These are phyloP conservation scores for Antennarius striatus DNA, from an alignment of 2,113 vertebrate species.

Conservation along the genomic window DNA sequence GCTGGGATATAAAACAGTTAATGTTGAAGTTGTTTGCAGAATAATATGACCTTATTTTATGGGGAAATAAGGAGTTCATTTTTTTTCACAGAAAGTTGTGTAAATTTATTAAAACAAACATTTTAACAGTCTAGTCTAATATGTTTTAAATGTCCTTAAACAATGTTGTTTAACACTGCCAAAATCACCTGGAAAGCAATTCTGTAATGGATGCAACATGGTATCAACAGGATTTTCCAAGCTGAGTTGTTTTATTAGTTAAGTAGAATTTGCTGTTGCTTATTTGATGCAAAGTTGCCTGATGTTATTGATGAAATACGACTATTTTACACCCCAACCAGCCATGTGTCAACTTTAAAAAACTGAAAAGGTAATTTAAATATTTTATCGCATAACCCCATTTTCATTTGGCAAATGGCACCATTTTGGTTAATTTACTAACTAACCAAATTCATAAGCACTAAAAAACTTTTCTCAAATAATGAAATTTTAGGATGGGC, in stretches of 20 bases:
- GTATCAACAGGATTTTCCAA: neutral
- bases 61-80: neutral
- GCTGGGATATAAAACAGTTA: neutral
- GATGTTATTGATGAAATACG: neutral
- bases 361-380: too few relatives aligned
- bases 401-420: too few relatives aligned
- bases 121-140: neutral
- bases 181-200: neutral
- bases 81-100: neutral
- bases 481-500: too few relatives aligned
- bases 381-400: too few relatives aligned
- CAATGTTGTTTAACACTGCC: slow-evolving; percentile 5
- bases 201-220: slow-evolving; percentile 5
- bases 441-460: too few relatives aligned
- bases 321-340: neutral
- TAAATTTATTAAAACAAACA: slow-evolving; percentile 1
- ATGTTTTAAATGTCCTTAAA: slow-evolving; percentile 1
- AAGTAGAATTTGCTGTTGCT: slow-evolving; percentile 8
- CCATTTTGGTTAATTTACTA: too few relatives aligned
- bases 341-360: neutral
- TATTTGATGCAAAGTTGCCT: neutral
- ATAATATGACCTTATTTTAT: neutral
- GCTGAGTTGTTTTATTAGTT: neutral
- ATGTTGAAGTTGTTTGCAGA: neutral
- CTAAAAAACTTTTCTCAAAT: too few relatives aligned